phyloP scores from a whole-genome alignment of 2,797 vertebrate genomes.

The Melanotaenia trifasciata region DNA sequence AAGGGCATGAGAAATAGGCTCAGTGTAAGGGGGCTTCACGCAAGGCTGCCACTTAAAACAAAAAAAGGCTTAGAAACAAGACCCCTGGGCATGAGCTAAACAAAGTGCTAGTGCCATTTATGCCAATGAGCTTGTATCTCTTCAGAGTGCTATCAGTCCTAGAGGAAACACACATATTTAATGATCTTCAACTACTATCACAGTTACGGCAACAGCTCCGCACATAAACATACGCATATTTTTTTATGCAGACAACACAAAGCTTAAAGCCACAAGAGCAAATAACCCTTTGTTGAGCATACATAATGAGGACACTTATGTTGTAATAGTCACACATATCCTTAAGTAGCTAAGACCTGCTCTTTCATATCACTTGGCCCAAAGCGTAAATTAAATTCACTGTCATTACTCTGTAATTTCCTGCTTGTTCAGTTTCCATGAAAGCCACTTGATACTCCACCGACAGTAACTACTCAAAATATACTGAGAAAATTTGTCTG shows the following conservation, averaged over 20 bases:
- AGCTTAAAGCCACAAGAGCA: constrained; percentile 57
- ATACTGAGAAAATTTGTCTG: constrained; percentile 20
- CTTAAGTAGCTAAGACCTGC: constrained; percentile 32
- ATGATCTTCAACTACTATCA: constrained; percentile 59
- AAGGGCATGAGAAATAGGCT: constrained; percentile 63
- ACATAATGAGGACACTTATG: constrained; percentile 61
- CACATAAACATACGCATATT: constrained; percentile 25
- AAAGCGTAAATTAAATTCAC: constrained; percentile 44
- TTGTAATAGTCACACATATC: constrained; percentile 47
- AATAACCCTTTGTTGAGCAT: constrained; percentile 58
- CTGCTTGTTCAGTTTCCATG: constrained; percentile 50
- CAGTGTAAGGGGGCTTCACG: constrained; percentile 63
- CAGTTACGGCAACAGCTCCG: constrained; percentile 26
- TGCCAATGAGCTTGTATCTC: constrained; percentile 70
- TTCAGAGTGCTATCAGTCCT: constrained; percentile 63
- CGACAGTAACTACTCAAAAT: constrained; percentile 40
- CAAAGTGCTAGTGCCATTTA: constrained; percentile 76
- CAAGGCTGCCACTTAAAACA: constrained; percentile 75
- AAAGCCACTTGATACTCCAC: constrained; percentile 25
- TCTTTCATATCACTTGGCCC: constrained; percentile 49
- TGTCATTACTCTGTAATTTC: constrained; percentile 58
- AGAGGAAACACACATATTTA: constrained; percentile 73
- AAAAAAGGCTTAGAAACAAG: constrained; percentile 61
- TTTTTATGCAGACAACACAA: constrained; percentile 41
- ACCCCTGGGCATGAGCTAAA: constrained; percentile 34